Evolutionary conservation across 2,797 vertebrate species (phyloP), one percentile per base, ranked within the genome.

Genomic region (Xiphophorus birchmanni): DNA sequence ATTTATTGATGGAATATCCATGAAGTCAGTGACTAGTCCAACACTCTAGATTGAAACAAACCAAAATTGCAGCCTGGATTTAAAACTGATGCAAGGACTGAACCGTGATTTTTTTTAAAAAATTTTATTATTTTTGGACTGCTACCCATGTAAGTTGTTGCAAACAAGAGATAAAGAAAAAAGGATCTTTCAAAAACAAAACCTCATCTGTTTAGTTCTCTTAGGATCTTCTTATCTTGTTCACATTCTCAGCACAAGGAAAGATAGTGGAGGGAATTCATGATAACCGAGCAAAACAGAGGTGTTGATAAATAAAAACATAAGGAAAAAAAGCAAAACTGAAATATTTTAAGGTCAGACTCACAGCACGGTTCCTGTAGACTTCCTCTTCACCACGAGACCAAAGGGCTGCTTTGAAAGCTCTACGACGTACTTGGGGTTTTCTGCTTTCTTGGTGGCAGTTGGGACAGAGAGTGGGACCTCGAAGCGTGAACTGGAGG

Each of bases 381-480:
- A 89, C 15, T 32, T 91, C 86, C 96, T 94, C 86, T 86, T 95
- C 84, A 96, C 95, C 0, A 95, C 69, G 67, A 97, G 71, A 17
- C 96, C 96, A 32, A 97, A 97, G 0, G 96, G 96, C 11, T 96
- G 83, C 84, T 90, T 80, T 69, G 95, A 96, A 77, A 97, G 87
- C 83, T 97, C 95, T 8, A 97, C 83, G 0, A 87, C 79, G 69
- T 97, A 97, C n/a, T 92, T 75, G 0, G 96, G 96, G 47, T 79
- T 93, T 50, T 93, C 86, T 0, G 96, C 96, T 88, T 90, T 96
- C 90, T 94, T 92, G 15, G 44, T 87, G 48, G 76, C 91, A 0
- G 17, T 84, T 35, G 96, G 96, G 32, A 97, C 95, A 0, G 95
- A 88, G 0, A 96, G 94, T 0, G 96, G 96, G 35, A 97, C 96